Evolutionary conservation across 2,113 vertebrate species (phyloP).

Genomic region (Caloenas nicobarica): DNA sequence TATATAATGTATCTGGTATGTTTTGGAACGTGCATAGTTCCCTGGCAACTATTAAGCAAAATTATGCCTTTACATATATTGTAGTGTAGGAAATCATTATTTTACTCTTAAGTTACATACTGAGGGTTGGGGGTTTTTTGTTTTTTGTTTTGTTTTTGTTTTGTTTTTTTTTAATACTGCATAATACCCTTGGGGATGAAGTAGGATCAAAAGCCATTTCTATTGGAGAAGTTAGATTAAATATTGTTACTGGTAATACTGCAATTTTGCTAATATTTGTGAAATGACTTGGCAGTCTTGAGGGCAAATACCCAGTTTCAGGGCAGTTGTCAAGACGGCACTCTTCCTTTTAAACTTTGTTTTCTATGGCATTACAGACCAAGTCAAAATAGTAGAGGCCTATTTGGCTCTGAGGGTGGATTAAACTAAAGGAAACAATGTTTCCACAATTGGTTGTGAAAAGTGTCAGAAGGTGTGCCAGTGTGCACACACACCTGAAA

Average conservation of each 20-base stretch:
- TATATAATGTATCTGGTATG: conserved; percentile 57
- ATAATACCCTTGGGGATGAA: conserved; percentile 31
- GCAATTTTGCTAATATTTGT: conserved; percentile 20
- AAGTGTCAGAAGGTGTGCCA: background rate
- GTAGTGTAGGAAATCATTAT: conserved; percentile 72
- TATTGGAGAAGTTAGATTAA: conserved; percentile 52
- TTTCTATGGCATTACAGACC: background rate
- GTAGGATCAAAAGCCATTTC: conserved; percentile 66
- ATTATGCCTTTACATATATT: conserved; percentile 55
- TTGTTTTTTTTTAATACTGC: conserved; percentile 50
- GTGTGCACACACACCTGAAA: background rate
- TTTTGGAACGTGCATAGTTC: conserved; percentile 59
- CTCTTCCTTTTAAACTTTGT: background rate
- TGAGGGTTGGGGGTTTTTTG: background rate
- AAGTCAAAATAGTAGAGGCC: conserved; percentile 37
- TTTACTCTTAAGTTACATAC: conserved; percentile 62
- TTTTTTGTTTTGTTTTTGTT: background rate
- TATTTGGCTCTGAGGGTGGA: conserved; percentile 44
- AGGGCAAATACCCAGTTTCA: background rate
- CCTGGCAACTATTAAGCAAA: conserved; percentile 61
- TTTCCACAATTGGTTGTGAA: conserved; percentile 72
- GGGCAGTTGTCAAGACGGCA: background rate
- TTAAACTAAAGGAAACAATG: conserved; percentile 64
- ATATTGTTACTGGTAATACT: background rate
- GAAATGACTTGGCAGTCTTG: conserved; percentile 1